These are phyloP conservation scores for Aphaenogaster ashmeadi DNA, from an alignment of 1,140 invertebrate species.

Conservation along the genomic window DNA sequence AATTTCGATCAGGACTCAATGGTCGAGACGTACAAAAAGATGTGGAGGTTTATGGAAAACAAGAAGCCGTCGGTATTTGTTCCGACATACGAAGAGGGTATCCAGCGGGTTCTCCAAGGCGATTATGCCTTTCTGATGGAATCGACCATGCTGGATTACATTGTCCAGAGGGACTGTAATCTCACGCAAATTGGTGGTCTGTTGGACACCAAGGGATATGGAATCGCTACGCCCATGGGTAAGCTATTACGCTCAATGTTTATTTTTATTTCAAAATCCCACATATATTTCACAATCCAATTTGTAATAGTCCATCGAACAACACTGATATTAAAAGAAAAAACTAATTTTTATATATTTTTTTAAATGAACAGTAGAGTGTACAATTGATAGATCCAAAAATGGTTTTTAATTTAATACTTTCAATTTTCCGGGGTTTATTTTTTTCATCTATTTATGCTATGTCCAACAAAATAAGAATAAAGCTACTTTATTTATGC, in stretches of 20 bases:
- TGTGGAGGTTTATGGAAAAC: slow-evolving; percentile 95
- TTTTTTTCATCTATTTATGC: neutral
- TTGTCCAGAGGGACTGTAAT: slow-evolving; percentile 96
- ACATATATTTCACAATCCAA: neutral
- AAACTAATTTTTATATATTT: neutral
- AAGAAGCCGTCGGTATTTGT: slow-evolving; percentile 92
- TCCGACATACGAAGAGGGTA: slow-evolving; percentile 92
- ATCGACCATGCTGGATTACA: slow-evolving; percentile 97
- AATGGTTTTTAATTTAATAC: neutral
- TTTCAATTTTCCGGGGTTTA: neutral
- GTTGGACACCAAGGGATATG: slow-evolving; percentile 94
- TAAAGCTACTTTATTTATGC: neutral
- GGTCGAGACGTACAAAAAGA: slow-evolving; percentile 94
- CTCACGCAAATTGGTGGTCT: slow-evolving; percentile 97
- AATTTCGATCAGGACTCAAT: slow-evolving; percentile 90
- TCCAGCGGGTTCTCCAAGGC: slow-evolving; percentile 91
- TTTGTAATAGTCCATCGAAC: neutral
- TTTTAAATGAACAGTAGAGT: neutral
- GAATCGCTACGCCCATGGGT: slow-evolving; percentile 89
- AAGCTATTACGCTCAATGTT: slow-evolving; percentile 58
- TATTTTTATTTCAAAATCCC: neutral
- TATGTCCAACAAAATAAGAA: neutral
- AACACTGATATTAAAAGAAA: neutral
- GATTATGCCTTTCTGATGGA: slow-evolving; percentile 98
- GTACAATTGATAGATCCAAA: neutral